phyloP scores from a whole-genome alignment of 2,797 vertebrate genomes.

The Rhinichthys osculus region DNA sequence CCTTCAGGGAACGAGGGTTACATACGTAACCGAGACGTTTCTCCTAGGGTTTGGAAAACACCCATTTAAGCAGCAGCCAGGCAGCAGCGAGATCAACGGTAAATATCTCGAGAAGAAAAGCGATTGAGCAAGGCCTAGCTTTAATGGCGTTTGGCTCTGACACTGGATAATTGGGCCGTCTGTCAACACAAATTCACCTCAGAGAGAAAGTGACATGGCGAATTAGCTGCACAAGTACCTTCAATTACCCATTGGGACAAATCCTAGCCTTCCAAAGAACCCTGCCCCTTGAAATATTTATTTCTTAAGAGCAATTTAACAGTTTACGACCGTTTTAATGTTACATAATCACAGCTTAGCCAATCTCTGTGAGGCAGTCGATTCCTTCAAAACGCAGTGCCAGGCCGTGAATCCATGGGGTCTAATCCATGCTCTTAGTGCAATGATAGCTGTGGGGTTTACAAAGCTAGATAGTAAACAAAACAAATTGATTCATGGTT shows the following conservation, averaged over 20 bases:
- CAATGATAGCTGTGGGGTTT: constrained; percentile 12
- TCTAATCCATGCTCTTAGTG: constrained; percentile 26
- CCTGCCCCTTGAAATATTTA: constrained; percentile 54
- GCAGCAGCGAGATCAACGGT: constrained; percentile 37
- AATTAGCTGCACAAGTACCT: constrained; percentile 61
- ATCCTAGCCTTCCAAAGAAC: constrained; percentile 52
- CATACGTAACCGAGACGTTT: too few relatives aligned
- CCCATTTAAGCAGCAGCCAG: constrained; percentile 45
- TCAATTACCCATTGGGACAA: constrained; percentile 60
- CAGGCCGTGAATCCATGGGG: constrained; percentile 18
- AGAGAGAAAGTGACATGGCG: constrained; percentile 51
- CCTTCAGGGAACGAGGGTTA: too few relatives aligned
- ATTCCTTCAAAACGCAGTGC: constrained; percentile 29
- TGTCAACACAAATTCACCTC: constrained; percentile 67
- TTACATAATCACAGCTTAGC: constrained; percentile 34
- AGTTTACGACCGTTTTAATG: constrained; percentile 51
- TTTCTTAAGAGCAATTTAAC: constrained; percentile 62
- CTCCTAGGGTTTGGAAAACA: constrained; percentile 30
- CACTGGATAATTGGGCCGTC: constrained; percentile 67
- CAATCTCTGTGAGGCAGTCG: constrained; percentile 14
- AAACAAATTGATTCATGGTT: not conserved
- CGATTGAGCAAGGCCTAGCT: constrained; percentile 54
- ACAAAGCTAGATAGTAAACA: constrained; percentile 13
- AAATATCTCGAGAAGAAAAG: constrained; percentile 51
- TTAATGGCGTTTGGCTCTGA: constrained; percentile 57